phyloP scores from a whole-genome alignment of 2,888 invertebrate species.

The Drosophila planitibia region DNA sequence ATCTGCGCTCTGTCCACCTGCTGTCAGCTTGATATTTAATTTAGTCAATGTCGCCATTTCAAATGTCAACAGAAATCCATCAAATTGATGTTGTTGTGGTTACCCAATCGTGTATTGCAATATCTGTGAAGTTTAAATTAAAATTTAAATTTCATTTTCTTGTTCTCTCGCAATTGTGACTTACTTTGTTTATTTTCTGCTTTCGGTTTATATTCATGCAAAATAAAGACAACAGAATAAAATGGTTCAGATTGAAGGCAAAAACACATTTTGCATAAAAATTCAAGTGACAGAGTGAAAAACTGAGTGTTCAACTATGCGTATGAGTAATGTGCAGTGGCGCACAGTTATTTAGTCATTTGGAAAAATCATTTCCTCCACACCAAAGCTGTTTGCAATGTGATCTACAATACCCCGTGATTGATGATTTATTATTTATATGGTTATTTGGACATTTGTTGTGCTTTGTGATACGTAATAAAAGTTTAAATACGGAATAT shows the following conservation, averaged over 20 bases:
- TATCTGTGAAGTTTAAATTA: slow-evolving; percentile 9
- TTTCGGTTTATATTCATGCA: background rate
- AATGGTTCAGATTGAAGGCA: slow-evolving; percentile 22
- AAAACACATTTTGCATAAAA: slow-evolving; percentile 26
- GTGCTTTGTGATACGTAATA: background rate
- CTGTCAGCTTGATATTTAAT: slow-evolving; percentile 44
- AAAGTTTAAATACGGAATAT: background rate
- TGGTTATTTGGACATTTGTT: background rate
- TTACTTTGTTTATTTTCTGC: slow-evolving; percentile 2
- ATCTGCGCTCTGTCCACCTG: slow-evolving; percentile 31
- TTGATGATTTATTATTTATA: background rate
- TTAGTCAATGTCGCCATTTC: slow-evolving; percentile 8
- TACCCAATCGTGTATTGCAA: slow-evolving; percentile 4
- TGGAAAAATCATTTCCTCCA: slow-evolving; percentile 42
- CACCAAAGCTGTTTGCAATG: background rate
- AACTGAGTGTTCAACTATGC: slow-evolving; percentile 47
- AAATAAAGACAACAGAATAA: slow-evolving; percentile 18
- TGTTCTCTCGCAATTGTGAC: background rate
- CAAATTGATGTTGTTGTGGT: slow-evolving; percentile 14
- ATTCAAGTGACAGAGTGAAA: background rate
- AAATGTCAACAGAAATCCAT: slow-evolving; percentile 35
- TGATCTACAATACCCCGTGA: background rate
- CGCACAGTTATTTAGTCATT: slow-evolving; percentile 54
- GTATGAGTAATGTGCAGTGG: slow-evolving; percentile 51
- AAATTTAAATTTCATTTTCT: slow-evolving; percentile 20